Conservation (phyloP, 2,797 vertebrate species). For the Sebastes taczanowskii region DNA sequence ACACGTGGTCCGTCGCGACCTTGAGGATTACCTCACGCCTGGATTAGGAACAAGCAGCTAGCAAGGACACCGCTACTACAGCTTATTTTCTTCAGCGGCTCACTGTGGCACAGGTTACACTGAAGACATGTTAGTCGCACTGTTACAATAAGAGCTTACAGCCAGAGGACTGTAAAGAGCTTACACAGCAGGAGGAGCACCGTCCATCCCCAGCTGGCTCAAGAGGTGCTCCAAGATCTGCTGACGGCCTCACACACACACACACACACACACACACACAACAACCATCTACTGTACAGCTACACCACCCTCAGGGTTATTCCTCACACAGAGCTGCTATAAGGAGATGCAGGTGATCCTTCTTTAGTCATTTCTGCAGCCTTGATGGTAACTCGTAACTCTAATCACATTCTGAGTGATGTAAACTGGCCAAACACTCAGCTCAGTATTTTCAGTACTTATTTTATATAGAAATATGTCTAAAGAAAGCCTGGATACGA, state of each 20-base stretch:
- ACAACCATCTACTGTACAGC: background rate
- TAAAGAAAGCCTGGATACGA: background rate
- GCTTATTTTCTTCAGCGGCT: conserved; percentile 44
- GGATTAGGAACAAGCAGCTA: conserved; percentile 50
- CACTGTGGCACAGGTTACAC: conserved; percentile 29
- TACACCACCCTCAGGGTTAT: background rate
- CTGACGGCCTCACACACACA: conserved; percentile 2
- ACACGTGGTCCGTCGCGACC: conserved; percentile 13
- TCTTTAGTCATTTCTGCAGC: background rate
- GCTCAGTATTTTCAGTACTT: background rate
- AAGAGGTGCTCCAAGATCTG: conserved; percentile 28
- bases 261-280: background rate
- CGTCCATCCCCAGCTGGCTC: background rate
- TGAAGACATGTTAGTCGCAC: conserved; percentile 15
- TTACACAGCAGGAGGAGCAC: conserved; percentile 35
- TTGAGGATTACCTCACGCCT: conserved; percentile 46
- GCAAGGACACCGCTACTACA: conserved; percentile 15
- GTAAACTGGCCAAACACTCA: background rate
- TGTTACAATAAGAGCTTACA: conserved; percentile 48
- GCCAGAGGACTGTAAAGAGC: conserved; percentile 43
- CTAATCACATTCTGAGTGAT: background rate
- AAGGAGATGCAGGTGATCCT: background rate
- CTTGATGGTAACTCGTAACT: no score
- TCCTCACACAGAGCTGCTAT: background rate
- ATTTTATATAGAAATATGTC: background rate